Evolutionary conservation across 2,113 vertebrate genomes (phyloP).

Genomic region (Micronisus gabar): DNA sequence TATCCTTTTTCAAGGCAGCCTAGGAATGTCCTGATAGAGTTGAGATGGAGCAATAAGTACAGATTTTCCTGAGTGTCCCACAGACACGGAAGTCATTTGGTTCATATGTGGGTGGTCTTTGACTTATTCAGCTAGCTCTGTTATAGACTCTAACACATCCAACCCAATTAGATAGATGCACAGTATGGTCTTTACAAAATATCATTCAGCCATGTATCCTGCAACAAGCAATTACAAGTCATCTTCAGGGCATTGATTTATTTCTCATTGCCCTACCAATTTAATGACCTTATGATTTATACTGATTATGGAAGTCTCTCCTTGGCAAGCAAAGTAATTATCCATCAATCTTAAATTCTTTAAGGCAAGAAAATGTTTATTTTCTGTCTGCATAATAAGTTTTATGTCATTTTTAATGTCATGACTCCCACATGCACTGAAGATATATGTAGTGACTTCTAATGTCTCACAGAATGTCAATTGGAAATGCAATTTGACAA

Average conservation of each 20-base stretch:
- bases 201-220: conserved; percentile 20
- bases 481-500: conserved; percentile 11
- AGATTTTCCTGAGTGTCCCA: conserved; percentile 40
- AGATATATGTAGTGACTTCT: conserved; percentile 37
- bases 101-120: conserved; percentile 60
- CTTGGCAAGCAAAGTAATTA: conserved; percentile 52
- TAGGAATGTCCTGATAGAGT: conserved; percentile 15
- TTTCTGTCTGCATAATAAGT: conserved; percentile 56
- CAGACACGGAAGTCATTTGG: conserved; percentile 42
- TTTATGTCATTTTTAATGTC: conserved; percentile 64
- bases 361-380: conserved; percentile 63
- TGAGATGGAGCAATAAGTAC: background rate
- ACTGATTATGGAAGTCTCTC: conserved; percentile 24
- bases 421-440: conserved; percentile 36
- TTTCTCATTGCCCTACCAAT: conserved; percentile 35
- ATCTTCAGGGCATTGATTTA: conserved; percentile 51
- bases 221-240: conserved; percentile 44
- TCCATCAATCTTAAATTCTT: conserved; percentile 50
- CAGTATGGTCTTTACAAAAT: conserved; percentile 42
- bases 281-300: conserved; percentile 61
- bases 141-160: conserved; percentile 25
- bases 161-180: conserved; percentile 28
- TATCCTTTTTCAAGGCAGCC: background rate
- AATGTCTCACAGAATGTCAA: conserved; percentile 24
- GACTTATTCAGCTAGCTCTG: conserved; percentile 34